A percentile compares a stretch with the other conserved stretches of the same genome.
phyloP scores from a whole-genome alignment of 2,113 vertebrate genomes.

The Ailuropoda melanoleuca region DNA sequence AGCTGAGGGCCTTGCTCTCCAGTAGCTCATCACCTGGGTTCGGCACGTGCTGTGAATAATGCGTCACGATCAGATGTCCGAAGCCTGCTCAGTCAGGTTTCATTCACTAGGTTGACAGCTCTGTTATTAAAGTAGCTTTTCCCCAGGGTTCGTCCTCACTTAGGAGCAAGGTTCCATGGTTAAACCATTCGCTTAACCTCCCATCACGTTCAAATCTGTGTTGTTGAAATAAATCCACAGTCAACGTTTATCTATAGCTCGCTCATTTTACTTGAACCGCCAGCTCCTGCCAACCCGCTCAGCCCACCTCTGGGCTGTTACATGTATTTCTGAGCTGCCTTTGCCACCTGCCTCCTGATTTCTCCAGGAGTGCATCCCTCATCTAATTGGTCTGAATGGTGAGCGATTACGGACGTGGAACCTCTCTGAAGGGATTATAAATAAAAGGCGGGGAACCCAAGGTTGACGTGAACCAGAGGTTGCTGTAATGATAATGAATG shows the following conservation, averaged over 20 bases:
- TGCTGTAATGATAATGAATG: slow-evolving; percentile 83
- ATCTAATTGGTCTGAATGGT: slow-evolving; percentile 82
- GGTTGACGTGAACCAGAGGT: slow-evolving; percentile 77
- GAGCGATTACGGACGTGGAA: slow-evolving; percentile 84
- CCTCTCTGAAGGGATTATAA: slow-evolving; percentile 78
- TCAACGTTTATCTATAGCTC: not conserved
- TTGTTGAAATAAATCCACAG: slow-evolving; percentile 15
- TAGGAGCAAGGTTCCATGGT: not conserved
- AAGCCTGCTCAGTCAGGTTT: not conserved
- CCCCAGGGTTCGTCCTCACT: not conserved
- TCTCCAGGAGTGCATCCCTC: slow-evolving; percentile 57
- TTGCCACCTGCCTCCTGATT: slow-evolving; percentile 58
- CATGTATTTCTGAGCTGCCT: not conserved
- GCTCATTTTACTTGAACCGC: not conserved
- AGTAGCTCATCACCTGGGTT: not conserved
- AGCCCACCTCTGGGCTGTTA: not conserved
- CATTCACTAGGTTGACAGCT: slow-evolving; percentile 33
- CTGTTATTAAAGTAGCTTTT: slow-evolving; percentile 34
- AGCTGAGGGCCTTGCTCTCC: not conserved
- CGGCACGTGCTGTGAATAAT: not conserved
- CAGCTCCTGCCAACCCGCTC: not conserved
- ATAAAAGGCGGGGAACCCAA: slow-evolving; percentile 75
- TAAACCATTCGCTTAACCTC: slow-evolving; percentile 50
- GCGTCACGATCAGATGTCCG: not conserved
- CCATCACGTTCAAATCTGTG: slow-evolving; percentile 4